These are phyloP conservation scores for Leptoteleia sp. DNA, from an alignment of 1,140 invertebrate species.

Conservation along the genomic window DNA sequence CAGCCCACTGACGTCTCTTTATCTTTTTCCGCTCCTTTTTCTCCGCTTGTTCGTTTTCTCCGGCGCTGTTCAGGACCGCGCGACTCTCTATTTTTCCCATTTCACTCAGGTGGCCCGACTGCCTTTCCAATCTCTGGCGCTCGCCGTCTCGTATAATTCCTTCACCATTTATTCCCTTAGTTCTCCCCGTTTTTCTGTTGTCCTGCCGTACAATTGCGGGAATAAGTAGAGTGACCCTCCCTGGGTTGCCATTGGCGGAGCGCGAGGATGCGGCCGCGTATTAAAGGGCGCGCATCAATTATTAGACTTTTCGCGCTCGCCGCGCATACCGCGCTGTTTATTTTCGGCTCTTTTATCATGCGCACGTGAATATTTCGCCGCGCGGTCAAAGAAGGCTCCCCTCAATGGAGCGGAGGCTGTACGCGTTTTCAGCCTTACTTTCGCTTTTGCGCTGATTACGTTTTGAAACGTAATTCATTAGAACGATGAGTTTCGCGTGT, in stretches of 20 bases:
- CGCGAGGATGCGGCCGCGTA: slow-evolving; percentile 32
- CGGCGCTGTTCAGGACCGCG: slow-evolving; percentile 26
- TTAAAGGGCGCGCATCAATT: slow-evolving; percentile 56
- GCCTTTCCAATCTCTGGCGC: slow-evolving; percentile 58
- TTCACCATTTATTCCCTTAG: slow-evolving; percentile 34
- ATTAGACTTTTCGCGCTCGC: slow-evolving; percentile 42
- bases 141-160: slow-evolving; percentile 47
- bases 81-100: slow-evolving; percentile 52
- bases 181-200: too few species aligned
- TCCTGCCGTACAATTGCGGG: slow-evolving; percentile 27
- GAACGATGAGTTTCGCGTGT: slow-evolving; percentile 16
- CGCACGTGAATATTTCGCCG: slow-evolving; percentile 48
- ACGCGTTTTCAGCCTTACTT: slow-evolving; percentile 28
- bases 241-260: slow-evolving; percentile 8
- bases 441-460: slow-evolving; percentile 15
- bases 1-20: slow-evolving; percentile 33
- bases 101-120: slow-evolving; percentile 53
- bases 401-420: slow-evolving; percentile 11
- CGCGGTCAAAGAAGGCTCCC: slow-evolving; percentile 41
- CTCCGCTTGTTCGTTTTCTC: slow-evolving; percentile 25
- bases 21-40: slow-evolving; percentile 15
- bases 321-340: slow-evolving; percentile 24
- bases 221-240: slow-evolving; percentile 43
- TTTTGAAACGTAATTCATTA: slow-evolving; percentile 43
- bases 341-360: slow-evolving; percentile 51